These are phyloP conservation scores for Mus pahari DNA, from an alignment of 2,113 vertebrate species.

Conservation along the genomic window DNA sequence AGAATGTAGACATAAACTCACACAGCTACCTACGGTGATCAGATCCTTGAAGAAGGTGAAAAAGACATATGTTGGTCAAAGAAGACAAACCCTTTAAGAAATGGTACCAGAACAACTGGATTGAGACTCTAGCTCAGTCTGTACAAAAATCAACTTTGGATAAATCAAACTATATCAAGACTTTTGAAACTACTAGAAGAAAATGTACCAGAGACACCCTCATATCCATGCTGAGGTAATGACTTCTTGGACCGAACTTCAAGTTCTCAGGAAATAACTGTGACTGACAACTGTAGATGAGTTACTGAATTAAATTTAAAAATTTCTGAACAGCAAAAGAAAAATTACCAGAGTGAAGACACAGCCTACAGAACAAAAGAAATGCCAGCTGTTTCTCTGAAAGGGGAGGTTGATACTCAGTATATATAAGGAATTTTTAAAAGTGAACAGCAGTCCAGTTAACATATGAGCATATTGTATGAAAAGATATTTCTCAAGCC, in stretches of 20 bases:
- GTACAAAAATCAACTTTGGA: not conserved
- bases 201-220: not conserved
- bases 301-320: not conserved
- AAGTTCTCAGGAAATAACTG: not conserved
- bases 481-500: not conserved
- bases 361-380: not conserved
- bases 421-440: not conserved
- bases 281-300: not conserved
- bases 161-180: not conserved
- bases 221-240: not conserved
- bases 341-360: not conserved
- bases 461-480: not conserved
- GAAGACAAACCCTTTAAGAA: not conserved
- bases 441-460: not conserved
- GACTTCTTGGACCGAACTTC: not conserved
- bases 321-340: not conserved
- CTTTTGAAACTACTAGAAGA: not conserved
- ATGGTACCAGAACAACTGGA: not conserved
- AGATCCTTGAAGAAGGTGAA: not conserved
- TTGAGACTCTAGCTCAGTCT: not conserved
- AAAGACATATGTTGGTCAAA: not conserved
- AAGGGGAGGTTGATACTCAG: not conserved
- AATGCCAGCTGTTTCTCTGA: not conserved
- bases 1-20: not conserved
- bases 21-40: not conserved